Percentiles rank a stretch among this genome's conserved stretches.
These are phyloP conservation scores for Drosophila picticornis DNA, from an alignment of 2,888 invertebrate genomes.

Conservation along the genomic window DNA sequence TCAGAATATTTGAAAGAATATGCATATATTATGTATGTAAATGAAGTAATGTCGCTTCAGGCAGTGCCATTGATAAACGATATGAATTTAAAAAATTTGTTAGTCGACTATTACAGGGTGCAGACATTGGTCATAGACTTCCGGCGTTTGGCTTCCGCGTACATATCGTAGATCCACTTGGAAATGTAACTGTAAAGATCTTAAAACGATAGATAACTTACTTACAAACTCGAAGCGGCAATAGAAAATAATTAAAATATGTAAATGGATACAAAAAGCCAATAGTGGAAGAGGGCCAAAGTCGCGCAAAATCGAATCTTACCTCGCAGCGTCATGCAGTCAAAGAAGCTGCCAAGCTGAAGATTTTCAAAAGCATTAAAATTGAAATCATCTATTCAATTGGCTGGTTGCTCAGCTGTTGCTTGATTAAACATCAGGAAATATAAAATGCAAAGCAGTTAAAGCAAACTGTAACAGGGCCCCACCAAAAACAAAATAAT, in stretches of 20 bases:
- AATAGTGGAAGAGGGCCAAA: conserved; percentile 66
- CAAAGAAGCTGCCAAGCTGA: conserved; percentile 20
- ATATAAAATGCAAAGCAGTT: conserved; percentile 73
- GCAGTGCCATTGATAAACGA: conserved; percentile 24
- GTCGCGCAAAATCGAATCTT: conserved; percentile 65
- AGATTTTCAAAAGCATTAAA: conserved; percentile 23
- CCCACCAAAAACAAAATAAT: conserved; percentile 16
- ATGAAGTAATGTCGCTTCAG: neutral
- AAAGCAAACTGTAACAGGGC: conserved; percentile 71
- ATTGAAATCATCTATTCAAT: conserved; percentile 31
- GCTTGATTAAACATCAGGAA: conserved; percentile 75
- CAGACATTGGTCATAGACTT: conserved; percentile 41
- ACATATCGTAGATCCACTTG: conserved; percentile 8
- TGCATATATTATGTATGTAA: conserved; percentile 3
- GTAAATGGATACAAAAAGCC: conserved; percentile 70
- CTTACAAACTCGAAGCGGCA: conserved; percentile 13
- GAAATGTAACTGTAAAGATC: conserved; percentile 70
- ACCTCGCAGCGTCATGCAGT: conserved; percentile 47
- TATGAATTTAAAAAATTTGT: conserved; percentile 6
- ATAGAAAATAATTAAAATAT: conserved; percentile 64
- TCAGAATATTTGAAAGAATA: conserved; percentile 22
- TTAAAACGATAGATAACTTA: conserved; percentile 9
- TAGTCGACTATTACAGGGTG: conserved; percentile 28
- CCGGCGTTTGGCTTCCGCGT: conserved; percentile 64
- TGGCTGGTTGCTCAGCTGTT: conserved; percentile 35